These are phyloP conservation scores for Lamproptera curius DNA, from an alignment of 2,888 invertebrate genomes.

Conservation along the genomic window DNA sequence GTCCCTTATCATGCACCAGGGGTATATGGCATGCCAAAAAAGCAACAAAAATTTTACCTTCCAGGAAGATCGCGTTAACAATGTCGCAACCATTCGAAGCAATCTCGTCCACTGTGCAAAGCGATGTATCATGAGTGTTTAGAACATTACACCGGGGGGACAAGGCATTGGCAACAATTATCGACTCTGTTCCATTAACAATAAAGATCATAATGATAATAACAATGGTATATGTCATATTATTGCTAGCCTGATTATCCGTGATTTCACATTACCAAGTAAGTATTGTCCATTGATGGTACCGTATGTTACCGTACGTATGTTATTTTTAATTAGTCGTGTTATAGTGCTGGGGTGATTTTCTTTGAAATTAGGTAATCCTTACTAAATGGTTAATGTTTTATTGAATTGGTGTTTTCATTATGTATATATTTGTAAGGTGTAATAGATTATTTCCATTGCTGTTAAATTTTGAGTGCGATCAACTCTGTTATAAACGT, in stretches of 20 bases:
- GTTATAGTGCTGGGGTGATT: conserved; percentile 36
- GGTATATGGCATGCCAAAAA: conserved; percentile 56
- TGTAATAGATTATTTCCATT: background rate
- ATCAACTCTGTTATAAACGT: conserved; percentile 16
- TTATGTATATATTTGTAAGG: conserved; percentile 5
- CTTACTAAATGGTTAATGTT: conserved; percentile 7
- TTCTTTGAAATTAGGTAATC: conserved; percentile 11
- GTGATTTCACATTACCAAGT: conserved; percentile 13
- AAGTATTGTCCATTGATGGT: conserved; percentile 22
- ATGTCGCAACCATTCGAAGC: conserved; percentile 63
- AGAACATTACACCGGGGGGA: conserved; percentile 13
- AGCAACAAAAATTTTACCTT: conserved; percentile 75
- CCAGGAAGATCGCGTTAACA: conserved; percentile 53
- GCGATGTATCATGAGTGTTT: conserved; percentile 61
- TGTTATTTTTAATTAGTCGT: conserved; percentile 49
- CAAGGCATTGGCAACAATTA: conserved; percentile 16
- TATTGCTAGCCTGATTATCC: conserved; percentile 7
- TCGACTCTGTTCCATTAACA: conserved; percentile 15
- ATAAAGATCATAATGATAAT: too few species aligned
- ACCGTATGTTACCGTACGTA: too few species aligned
- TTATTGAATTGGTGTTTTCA: background rate
- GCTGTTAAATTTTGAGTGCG: conserved; percentile 5
- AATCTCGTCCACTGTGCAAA: conserved; percentile 70
- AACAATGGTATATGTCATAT: conserved; percentile 1
- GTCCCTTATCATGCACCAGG: conserved; percentile 20